phyloP scores from a whole-genome alignment of 2,797 vertebrate species.

The Sebastiscus albofasciatus region DNA sequence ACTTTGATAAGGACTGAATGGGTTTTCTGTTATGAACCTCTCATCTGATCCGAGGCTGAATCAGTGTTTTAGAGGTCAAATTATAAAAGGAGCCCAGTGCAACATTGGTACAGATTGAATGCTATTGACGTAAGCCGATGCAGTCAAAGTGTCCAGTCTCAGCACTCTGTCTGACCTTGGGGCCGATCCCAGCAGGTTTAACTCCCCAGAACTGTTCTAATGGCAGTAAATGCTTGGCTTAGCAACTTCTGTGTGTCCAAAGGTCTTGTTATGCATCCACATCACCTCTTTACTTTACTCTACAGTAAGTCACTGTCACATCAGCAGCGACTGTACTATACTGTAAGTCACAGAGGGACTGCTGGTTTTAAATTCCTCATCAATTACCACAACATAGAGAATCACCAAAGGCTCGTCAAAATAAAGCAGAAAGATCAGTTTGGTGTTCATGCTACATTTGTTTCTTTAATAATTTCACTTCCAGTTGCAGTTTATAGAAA shows the following conservation, averaged over 20 bases:
- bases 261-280: constrained; percentile 53
- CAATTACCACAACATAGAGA: background rate
- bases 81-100: background rate
- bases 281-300: constrained; percentile 6
- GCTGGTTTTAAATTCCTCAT: constrained; percentile 1
- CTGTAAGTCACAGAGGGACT: background rate
- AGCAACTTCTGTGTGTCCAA: constrained; percentile 42
- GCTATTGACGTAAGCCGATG: constrained; percentile 14
- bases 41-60: background rate
- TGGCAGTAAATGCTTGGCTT: constrained; percentile 54
- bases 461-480: background rate
- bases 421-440: background rate
- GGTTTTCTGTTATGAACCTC: background rate
- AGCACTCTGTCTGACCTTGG: constrained; percentile 53
- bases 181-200: constrained; percentile 49
- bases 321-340: constrained; percentile 28
- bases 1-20: background rate
- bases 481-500: background rate
- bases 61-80: constrained; percentile 10
- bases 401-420: background rate
- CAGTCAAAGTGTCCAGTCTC: constrained; percentile 41
- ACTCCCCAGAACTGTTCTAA: constrained; percentile 37
- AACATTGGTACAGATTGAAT: background rate
- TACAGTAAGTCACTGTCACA: constrained; percentile 13
- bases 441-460: background rate